These are phyloP conservation scores for Saguinus imperator DNA, from an alignment of 2,113 vertebrate species.

Conservation along the genomic window DNA sequence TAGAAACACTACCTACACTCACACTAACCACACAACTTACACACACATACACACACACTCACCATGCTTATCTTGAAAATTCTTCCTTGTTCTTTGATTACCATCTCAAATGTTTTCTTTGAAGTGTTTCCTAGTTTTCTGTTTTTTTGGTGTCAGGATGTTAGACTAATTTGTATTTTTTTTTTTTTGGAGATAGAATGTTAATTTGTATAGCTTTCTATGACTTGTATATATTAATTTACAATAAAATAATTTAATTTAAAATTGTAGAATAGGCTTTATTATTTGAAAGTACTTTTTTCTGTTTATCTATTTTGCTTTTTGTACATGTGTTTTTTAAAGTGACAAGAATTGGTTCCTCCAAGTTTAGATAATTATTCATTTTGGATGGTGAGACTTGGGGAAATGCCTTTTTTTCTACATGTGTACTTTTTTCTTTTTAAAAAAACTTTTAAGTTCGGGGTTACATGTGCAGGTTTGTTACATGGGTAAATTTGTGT, in stretches of 20 bases:
- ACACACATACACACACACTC: neutral
- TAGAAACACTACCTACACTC: neutral
- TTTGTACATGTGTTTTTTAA: neutral
- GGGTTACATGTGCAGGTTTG: no score
- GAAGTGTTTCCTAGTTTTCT: neutral
- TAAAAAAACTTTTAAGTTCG: no score
- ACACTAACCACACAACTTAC: accelerated
- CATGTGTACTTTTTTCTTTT: neutral
- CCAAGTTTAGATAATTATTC: neutral
- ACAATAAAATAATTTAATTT: neutral
- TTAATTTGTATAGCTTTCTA: neutral
- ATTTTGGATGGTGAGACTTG: neutral
- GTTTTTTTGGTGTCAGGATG: neutral
- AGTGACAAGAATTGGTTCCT: neutral
- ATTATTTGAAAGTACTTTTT: neutral
- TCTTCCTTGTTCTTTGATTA: slow-evolving; percentile 1
- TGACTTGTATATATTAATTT: neutral
- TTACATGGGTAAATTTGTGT: no score
- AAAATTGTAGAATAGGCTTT: neutral
- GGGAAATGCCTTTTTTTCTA: neutral
- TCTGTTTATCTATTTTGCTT: neutral
- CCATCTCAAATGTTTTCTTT: neutral
- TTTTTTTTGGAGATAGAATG: neutral
- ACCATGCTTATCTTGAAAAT: neutral
- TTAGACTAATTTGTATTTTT: neutral